Base-by-base conservation (phyloP, 2,888 invertebrate species). In the Petrolisthes manimaculis region DNA sequence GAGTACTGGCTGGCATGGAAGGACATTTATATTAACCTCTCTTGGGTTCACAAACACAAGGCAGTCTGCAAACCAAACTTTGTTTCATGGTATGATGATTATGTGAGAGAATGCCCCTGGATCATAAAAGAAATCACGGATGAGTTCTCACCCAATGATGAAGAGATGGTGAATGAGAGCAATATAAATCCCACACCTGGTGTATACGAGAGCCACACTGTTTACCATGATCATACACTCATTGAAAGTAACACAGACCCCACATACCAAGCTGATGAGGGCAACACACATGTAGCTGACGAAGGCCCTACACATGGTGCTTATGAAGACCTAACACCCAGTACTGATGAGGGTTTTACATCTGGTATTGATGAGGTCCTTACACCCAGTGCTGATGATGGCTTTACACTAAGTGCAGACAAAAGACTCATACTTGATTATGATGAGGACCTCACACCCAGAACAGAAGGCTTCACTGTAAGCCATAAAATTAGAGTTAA, bases 31-130 rank as follows among this genome's bases (percentile, higher is more conserved):
- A 79, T 88, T 37, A 74, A 80, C 54, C 54, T 88, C 24, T 88
- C 88, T 3, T 88, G 88, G 88, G 75, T 88, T 18, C 81, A 88
- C 80, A 84, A 88, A 54, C 79, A 84, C 37, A 24, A 81, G 61
- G 21, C n/a, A 14, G 56, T 54, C 9, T 88, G 84, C 69, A 88
- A 56, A 14, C 67, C 84, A 21, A 80, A 80, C 0, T 75, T 71
- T 67, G 67, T 88, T 4, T 9, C 56, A 12, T 88, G 88, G 88
- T 74, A 88, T 75, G 88, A 88, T 54, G 75, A 84, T 54, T 88
- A 88, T 24, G 18, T 88, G n/a, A 51, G 53, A 55, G 84, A 88
- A n/a, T 88, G 81, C n/a, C 84, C 88, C 1, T 71, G 75, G 56
- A 53, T 88, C 9, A 14, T 88, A 24, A 81, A 80, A 12, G 18